Percentiles rank a stretch among this genome's conserved stretches.
phyloP scores from a whole-genome alignment of 2,888 invertebrate genomes.

The Hemaris fuciformis region DNA sequence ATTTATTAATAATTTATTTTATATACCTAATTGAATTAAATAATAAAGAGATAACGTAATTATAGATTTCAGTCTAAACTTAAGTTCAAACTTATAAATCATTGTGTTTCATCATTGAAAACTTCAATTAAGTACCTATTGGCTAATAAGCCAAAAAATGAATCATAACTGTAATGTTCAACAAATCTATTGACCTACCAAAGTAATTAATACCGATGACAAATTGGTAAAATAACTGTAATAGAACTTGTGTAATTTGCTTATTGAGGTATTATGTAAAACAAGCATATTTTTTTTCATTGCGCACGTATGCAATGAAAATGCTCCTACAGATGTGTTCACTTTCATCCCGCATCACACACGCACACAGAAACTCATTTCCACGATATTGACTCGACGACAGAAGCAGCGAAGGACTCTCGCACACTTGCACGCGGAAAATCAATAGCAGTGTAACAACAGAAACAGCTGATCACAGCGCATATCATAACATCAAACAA shows the following conservation, averaged over 20 bases:
- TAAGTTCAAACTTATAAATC: too few relatives aligned
- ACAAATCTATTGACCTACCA: too few relatives aligned
- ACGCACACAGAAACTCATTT: neutral
- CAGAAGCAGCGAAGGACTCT: constrained; percentile 28
- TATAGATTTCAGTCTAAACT: too few relatives aligned
- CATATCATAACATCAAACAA: constrained; percentile 44
- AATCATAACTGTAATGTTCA: neutral
- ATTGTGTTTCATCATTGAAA: too few relatives aligned
- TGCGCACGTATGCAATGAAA: neutral
- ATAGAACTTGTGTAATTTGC: too few relatives aligned
- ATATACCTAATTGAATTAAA: too few relatives aligned
- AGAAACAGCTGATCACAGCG: constrained; percentile 43
- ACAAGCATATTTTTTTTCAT: neutral
- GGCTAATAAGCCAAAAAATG: too few relatives aligned
- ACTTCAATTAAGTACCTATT: too few relatives aligned
- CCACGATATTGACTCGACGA: neutral
- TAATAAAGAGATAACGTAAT: too few relatives aligned
- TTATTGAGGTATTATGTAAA: neutral
- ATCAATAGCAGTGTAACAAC: constrained; percentile 57
- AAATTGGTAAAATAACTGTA: too few relatives aligned
- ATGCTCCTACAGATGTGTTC: neutral
- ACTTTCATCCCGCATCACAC: neutral
- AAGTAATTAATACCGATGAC: too few relatives aligned
- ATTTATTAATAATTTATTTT: too few relatives aligned
- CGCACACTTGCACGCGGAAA: constrained; percentile 46